These are phyloP conservation scores for Ligdia adustata DNA, from an alignment of 2,888 invertebrate species.

Conservation along the genomic window DNA sequence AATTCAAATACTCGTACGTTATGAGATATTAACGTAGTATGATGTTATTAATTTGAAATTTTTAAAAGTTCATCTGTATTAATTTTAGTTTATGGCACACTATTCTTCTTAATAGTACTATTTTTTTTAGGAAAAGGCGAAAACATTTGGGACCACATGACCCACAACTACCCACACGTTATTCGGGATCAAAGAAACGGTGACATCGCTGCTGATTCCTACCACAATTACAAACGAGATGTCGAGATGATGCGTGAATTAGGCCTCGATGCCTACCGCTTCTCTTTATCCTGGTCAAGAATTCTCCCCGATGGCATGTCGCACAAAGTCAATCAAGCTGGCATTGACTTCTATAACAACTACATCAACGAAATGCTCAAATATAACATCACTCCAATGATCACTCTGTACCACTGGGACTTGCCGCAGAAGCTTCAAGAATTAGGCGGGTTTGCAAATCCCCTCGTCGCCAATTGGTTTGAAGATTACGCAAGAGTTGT, in stretches of 20 bases:
- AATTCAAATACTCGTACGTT: too few species aligned
- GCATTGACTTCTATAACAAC: slow-evolving; percentile 86
- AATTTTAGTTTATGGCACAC: too few species aligned
- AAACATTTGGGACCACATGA: slow-evolving; percentile 61
- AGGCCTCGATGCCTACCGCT: slow-evolving; percentile 75
- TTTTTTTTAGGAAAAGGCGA: slow-evolving; percentile 64
- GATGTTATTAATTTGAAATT: too few species aligned
- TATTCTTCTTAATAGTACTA: too few species aligned
- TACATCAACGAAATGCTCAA: slow-evolving; percentile 85
- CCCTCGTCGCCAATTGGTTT: slow-evolving; percentile 71
- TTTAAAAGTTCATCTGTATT: too few species aligned
- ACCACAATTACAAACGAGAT: slow-evolving; percentile 85
- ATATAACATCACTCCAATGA: slow-evolving; percentile 84
- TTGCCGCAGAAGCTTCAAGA: slow-evolving; percentile 80
- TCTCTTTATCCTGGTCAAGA: slow-evolving; percentile 85
- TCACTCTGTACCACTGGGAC: slow-evolving; percentile 83
- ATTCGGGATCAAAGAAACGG: slow-evolving; percentile 72
- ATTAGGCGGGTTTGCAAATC: slow-evolving; percentile 78
- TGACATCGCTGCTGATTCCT: slow-evolving; percentile 84
- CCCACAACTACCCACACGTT: slow-evolving; percentile 50
- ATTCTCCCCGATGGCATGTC: slow-evolving; percentile 83
- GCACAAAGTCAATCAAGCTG: slow-evolving; percentile 80
- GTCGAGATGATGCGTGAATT: slow-evolving; percentile 72
- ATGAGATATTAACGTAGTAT: too few species aligned
- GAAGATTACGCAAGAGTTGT: slow-evolving; percentile 73